phyloP scores from a whole-genome alignment of 2,888 invertebrate genomes.

The Chromoteleia sp. region DNA sequence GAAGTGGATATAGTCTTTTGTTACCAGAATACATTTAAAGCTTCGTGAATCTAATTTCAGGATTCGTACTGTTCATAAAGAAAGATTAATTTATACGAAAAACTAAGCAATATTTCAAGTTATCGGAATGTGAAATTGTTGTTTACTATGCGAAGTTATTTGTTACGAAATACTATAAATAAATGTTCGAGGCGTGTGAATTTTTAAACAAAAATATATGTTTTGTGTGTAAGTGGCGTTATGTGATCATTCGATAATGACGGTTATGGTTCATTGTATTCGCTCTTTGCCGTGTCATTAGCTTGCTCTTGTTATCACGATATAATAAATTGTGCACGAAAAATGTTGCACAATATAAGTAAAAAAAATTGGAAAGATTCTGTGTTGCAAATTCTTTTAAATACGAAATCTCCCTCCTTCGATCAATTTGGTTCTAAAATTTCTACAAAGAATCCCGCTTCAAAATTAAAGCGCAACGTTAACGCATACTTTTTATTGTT shows the following conservation, averaged over 20 bases:
- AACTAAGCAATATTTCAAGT: conserved; percentile 41
- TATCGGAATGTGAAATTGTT: conserved; percentile 42
- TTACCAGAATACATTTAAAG: conserved; percentile 6
- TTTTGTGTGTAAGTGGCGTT: background rate
- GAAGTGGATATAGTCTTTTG: background rate
- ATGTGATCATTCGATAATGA: conserved; percentile 5
- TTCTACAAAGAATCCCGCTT: too few relatives aligned
- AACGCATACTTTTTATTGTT: too few relatives aligned
- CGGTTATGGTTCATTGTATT: too few relatives aligned
- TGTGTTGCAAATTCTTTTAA: too few relatives aligned
- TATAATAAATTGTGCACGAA: too few relatives aligned
- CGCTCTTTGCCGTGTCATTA: too few relatives aligned
- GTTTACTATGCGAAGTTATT: conserved; percentile 44
- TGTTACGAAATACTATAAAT: conserved; percentile 44
- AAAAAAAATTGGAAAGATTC: too few relatives aligned
- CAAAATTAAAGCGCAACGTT: too few relatives aligned
- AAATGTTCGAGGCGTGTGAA: conserved; percentile 25
- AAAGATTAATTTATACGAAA: conserved; percentile 22
- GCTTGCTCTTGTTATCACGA: too few relatives aligned
- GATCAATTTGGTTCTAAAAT: background rate
- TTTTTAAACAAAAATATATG: conserved; percentile 19
- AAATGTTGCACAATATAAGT: too few relatives aligned
- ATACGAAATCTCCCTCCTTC: too few relatives aligned
- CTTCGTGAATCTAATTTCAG: conserved; percentile 2
- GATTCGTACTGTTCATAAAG: background rate